Conservation (phyloP, 2,113 vertebrate genomes). For the Nannobrachium achirus region DNA sequence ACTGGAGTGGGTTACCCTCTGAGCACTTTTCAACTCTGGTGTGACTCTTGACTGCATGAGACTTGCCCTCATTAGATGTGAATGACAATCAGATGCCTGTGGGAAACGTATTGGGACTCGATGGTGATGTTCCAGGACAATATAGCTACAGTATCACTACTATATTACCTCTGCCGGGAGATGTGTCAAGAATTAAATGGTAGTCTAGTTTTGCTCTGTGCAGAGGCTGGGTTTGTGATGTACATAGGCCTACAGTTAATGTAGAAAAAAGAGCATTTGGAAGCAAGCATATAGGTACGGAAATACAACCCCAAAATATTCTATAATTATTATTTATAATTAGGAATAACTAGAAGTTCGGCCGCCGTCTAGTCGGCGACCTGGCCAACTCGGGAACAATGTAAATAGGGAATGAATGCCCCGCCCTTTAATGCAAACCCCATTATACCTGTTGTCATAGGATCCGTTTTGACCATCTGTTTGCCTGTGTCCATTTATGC, state of each 20-base stretch:
- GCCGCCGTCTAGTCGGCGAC: too few relatives aligned
- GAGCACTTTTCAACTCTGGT: slow-evolving; percentile 11
- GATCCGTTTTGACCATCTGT: too few relatives aligned
- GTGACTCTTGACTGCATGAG: not conserved
- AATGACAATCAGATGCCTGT: slow-evolving; percentile 10
- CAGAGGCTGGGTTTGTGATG: too few relatives aligned
- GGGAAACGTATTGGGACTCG: slow-evolving; percentile 5
- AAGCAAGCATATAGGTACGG: not conserved
- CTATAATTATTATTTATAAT: too few relatives aligned
- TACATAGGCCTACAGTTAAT: too few relatives aligned
- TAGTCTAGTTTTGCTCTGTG: not conserved
- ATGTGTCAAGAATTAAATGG: not conserved
- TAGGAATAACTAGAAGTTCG: too few relatives aligned
- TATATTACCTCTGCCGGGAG: slow-evolving; percentile 1
- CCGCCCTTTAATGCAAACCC: too few relatives aligned
- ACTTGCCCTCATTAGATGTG: not conserved
- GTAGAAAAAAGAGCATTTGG: not conserved
- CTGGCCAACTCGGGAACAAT: too few relatives aligned
- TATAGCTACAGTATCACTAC: not conserved
- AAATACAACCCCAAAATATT: too few relatives aligned
- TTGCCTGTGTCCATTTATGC: too few relatives aligned
- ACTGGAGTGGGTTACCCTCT: slow-evolving; percentile 25
- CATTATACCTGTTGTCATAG: too few relatives aligned
- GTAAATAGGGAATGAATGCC: too few relatives aligned
- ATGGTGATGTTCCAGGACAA: not conserved